phyloP scores from a whole-genome alignment of 2,888 invertebrate genomes.

The Leucania comma region DNA sequence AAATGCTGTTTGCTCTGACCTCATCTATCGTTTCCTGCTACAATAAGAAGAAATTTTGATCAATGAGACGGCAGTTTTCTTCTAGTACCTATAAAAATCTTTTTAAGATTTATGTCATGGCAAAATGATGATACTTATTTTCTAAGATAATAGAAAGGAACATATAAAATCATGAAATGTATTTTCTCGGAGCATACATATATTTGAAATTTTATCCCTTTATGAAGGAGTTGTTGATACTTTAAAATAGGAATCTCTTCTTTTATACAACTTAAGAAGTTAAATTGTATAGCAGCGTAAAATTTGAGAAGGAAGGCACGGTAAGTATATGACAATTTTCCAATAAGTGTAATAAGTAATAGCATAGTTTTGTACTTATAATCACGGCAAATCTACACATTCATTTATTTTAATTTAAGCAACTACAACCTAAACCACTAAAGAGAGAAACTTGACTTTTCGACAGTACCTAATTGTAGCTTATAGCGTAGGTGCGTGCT shows the following conservation, averaged over 20 bases:
- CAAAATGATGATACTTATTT: not conserved
- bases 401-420: no score
- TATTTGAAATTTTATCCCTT: not conserved
- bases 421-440: no score
- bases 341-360: not conserved
- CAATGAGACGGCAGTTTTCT: slow-evolving; percentile 45
- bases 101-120: not conserved
- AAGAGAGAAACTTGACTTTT: no score
- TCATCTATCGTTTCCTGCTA: slow-evolving; percentile 55
- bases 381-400: no score
- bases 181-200: not conserved
- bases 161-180: not conserved
- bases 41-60: slow-evolving; percentile 52
- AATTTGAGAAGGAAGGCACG: not conserved
- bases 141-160: not conserved
- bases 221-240: not conserved
- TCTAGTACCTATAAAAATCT: slow-evolving; percentile 5
- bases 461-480: no score
- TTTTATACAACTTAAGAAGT: not conserved
- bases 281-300: not conserved
- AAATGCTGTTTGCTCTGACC: slow-evolving; percentile 58
- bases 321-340: not conserved
- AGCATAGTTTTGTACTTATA: not conserved
- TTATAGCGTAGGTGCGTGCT: no score
- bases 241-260: not conserved